These are phyloP conservation scores for Euphonia xanthogaster DNA, from an alignment of 2,797 vertebrate genomes.

Conservation along the genomic window DNA sequence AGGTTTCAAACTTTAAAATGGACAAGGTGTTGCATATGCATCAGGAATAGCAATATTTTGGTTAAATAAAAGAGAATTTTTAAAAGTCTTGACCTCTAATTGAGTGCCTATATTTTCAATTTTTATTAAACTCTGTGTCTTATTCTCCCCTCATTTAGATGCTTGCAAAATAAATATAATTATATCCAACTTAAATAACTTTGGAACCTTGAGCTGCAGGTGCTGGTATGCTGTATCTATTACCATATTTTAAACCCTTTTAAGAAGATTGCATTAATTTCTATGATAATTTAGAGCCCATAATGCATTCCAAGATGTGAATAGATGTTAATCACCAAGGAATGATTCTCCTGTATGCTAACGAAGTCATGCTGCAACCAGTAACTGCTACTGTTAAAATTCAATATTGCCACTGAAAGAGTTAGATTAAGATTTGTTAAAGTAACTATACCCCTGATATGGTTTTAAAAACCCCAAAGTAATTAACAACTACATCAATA, in stretches of 20 bases:
- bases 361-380: constrained; percentile 73
- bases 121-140: constrained; percentile 74
- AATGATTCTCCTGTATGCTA: constrained; percentile 71
- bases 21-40: background rate
- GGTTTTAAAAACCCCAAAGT: background rate
- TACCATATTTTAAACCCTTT: constrained; percentile 85
- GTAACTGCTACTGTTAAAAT: constrained; percentile 74
- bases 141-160: constrained; percentile 64
- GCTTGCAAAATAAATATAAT: constrained; percentile 84
- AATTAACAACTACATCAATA: constrained; percentile 14
- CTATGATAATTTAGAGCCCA: constrained; percentile 80
- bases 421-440: constrained; percentile 68
- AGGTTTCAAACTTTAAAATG: background rate
- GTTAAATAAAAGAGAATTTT: constrained; percentile 40
- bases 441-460: constrained; percentile 33
- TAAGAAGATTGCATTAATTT: constrained; percentile 85
- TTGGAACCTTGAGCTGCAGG: constrained; percentile 82
- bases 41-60: constrained; percentile 8
- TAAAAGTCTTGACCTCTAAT: constrained; percentile 62
- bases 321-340: constrained; percentile 81
- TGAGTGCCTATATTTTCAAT: constrained; percentile 70
- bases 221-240: constrained; percentile 83
- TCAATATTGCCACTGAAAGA: constrained; percentile 72
- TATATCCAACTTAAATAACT: constrained; percentile 82
- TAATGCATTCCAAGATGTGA: constrained; percentile 81